Evolutionary conservation across 2,113 vertebrate species (phyloP), one percentile per base, ranked within the genome.

Genomic region (Macquaria ambigua): DNA sequence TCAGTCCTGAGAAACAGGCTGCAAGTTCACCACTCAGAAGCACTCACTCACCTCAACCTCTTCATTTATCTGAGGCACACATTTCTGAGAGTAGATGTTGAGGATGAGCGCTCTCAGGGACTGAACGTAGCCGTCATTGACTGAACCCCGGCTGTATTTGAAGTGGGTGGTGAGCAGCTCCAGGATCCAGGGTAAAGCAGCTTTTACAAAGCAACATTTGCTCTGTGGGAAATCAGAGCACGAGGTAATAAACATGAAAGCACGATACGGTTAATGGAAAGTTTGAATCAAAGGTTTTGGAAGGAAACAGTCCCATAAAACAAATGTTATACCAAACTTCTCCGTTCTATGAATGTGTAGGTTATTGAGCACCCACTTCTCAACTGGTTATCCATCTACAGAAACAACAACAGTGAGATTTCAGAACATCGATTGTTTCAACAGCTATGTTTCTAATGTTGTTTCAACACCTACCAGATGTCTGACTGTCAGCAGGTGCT

Each of bases 31-130:
- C 7, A 34, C 34, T 70, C 3, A 1, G 34, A 75, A 69, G 23
- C 28, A 25, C 31, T 59, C 21, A 82, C 92, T 89, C 80, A 96
- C 96, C 95, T 96, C 96, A 1, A 95, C 59, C 69, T 95, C 93
- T 73, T 96, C 95, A 53, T 96, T 94, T 15, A 96, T 93, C 86
- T 91, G 86, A 84, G 95, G 96, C 53, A 96, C 94, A 81, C 96
- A 96, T 82, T 91, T 94, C 85, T 96, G 95, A 37, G 94, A 95
- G 87, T 96, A 96, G 81, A 96, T 93, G 91, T 96, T 95, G 71
- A 95, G 92, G 66, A 96, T 93, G 78, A 96, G 93, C 0, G 90
- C 89, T 59, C 94, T 93, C 46, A 96, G 76, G 46, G 93, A 91
- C 71, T 91, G 92, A 72, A 95, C 95, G 9, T 95, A 94, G 79